Conservation (phyloP, 2,888 invertebrate genomes). For the Hemaris fuciformis region DNA sequence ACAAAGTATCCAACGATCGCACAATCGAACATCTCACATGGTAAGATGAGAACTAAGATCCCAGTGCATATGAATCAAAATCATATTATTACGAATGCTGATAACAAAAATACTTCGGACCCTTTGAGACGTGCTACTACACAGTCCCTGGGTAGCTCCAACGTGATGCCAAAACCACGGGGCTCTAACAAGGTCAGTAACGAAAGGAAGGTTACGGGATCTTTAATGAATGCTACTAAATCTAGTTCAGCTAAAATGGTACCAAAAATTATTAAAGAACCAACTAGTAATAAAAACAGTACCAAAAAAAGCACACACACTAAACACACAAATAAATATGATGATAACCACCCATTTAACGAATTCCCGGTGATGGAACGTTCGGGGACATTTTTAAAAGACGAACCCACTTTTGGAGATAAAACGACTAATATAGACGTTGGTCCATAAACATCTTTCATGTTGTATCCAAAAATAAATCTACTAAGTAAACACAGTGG, state of each 20-base stretch:
- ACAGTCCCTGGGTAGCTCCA: slow-evolving; percentile 2
- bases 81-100: slow-evolving; percentile 24
- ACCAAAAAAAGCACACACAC: neutral
- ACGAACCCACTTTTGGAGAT: slow-evolving; percentile 83
- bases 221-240: slow-evolving; percentile 80
- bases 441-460: slow-evolving; percentile 34
- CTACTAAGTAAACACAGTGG: no score
- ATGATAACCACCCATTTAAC: slow-evolving; percentile 11
- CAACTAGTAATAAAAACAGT: neutral
- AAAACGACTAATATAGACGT: slow-evolving; percentile 53
- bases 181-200: slow-evolving; percentile 18
- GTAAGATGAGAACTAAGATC: slow-evolving; percentile 55
- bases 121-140: slow-evolving; percentile 19
- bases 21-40: slow-evolving; percentile 20
- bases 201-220: slow-evolving; percentile 50
- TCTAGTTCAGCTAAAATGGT: slow-evolving; percentile 82
- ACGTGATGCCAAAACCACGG: slow-evolving; percentile 15
- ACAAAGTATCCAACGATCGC: slow-evolving; percentile 27
- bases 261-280: slow-evolving; percentile 53
- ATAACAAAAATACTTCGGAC: slow-evolving; percentile 26
- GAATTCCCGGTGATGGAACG: slow-evolving; percentile 74
- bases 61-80: slow-evolving; percentile 52
- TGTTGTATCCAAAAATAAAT: neutral
- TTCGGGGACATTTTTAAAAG: slow-evolving; percentile 88
- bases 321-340: neutral